A percentile compares a stretch with the other conserved stretches of the same genome.
phyloP scores from a whole-genome alignment of 2,113 vertebrate species.

The Lophochroa leadbeateri region DNA sequence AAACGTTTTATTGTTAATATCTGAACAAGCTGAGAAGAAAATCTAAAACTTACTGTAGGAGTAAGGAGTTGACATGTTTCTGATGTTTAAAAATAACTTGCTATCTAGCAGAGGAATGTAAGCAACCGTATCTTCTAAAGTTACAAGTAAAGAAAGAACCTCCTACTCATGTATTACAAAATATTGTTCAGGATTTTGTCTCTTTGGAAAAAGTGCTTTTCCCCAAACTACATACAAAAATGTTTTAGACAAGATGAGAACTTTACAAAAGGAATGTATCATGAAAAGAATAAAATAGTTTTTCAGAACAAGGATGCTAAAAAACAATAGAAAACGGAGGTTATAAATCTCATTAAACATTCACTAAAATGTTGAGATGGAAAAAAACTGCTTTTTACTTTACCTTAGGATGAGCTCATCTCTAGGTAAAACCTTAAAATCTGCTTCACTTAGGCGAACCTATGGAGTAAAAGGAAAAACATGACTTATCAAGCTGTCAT shows the following conservation, averaged over 20 bases:
- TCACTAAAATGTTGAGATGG: not conserved
- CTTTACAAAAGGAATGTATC: not conserved
- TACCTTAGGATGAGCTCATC: constrained; percentile 95
- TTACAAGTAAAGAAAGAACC: not conserved
- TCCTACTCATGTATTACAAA: not conserved
- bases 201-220: not conserved
- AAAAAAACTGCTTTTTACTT: not conserved
- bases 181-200: not conserved
- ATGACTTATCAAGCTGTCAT: not conserved
- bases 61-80: not conserved
- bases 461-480: constrained; percentile 53
- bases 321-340: not conserved
- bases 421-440: constrained; percentile 96
- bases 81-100: not conserved
- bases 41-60: not conserved
- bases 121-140: not conserved
- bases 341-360: not conserved
- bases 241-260: not conserved
- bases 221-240: not conserved
- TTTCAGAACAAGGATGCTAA: not conserved
- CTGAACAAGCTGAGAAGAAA: not conserved
- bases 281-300: not conserved
- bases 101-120: not conserved
- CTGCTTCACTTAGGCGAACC: constrained; percentile 98
- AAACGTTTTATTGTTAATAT: not conserved